Conservation (phyloP, 2,888 invertebrate genomes). For the Caenorhabditis sulstoni region DNA sequence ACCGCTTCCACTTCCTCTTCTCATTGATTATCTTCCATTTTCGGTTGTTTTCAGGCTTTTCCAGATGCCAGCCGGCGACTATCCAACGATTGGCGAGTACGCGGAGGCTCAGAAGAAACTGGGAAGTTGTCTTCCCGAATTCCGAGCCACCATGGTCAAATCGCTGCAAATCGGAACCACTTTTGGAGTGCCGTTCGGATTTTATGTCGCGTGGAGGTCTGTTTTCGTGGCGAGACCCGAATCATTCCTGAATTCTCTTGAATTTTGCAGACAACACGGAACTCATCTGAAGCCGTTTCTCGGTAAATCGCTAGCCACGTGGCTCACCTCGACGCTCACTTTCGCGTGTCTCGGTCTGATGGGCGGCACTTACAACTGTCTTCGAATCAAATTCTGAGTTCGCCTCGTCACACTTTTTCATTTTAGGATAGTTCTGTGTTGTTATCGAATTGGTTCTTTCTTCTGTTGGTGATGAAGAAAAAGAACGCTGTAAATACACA, state of each 20-base stretch:
- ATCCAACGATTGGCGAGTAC: slow-evolving; percentile 69
- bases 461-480: slow-evolving; percentile 6
- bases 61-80: slow-evolving; percentile 65
- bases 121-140: slow-evolving; percentile 71
- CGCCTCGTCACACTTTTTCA: neutral
- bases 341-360: slow-evolving; percentile 67
- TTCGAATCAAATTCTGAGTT: slow-evolving; percentile 63
- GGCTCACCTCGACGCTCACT: slow-evolving; percentile 64
- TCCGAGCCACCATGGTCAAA: slow-evolving; percentile 68
- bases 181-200: slow-evolving; percentile 71
- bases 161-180: slow-evolving; percentile 63
- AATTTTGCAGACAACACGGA: slow-evolving; percentile 65
- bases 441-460: neutral
- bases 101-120: slow-evolving; percentile 69
- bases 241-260: neutral
- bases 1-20: neutral
- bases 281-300: slow-evolving; percentile 57
- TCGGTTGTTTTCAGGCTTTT: slow-evolving; percentile 6
- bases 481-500: neutral
- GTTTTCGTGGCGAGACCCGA: neutral
- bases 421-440: slow-evolving; percentile 9
- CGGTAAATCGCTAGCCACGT: slow-evolving; percentile 65
- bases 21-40: no score
- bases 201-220: slow-evolving; percentile 67
- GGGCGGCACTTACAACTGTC: slow-evolving; percentile 69